A percentile compares a stretch with the other conserved stretches of the same genome.
phyloP scores from a whole-genome alignment of 1,140 invertebrate species.

The Akabosia matsudoensis region DNA sequence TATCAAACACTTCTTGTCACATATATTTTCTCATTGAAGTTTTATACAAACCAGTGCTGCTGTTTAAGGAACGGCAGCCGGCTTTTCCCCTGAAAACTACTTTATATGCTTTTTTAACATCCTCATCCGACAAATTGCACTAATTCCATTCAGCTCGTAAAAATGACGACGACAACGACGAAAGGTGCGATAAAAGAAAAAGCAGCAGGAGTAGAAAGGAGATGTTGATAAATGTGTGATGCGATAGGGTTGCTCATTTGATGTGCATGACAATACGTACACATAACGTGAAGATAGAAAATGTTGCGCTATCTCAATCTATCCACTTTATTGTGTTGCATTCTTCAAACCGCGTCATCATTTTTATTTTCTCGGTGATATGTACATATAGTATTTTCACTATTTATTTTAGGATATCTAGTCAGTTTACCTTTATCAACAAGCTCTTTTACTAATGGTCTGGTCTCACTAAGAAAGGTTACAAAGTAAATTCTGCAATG shows the following conservation, averaged over 20 bases:
- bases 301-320: not conserved
- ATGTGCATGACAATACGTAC: not conserved
- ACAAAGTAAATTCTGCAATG: too few species aligned
- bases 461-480: too few species aligned
- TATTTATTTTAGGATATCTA: too few species aligned
- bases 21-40: not conserved
- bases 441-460: too few species aligned
- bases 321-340: not conserved
- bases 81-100: not conserved
- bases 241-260: too few species aligned
- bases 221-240: not conserved
- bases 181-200: slow-evolving; percentile 6
- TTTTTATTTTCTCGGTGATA: not conserved
- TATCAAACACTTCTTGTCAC: slow-evolving; percentile 8
- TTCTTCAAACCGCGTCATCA: not conserved
- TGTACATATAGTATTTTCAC: too few species aligned
- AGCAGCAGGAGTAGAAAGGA: not conserved
- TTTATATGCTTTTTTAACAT: slow-evolving; percentile 15
- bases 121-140: slow-evolving; percentile 23
- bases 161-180: not conserved
- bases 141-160: slow-evolving; percentile 22
- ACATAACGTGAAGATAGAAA: not conserved
- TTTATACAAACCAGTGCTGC: not conserved
- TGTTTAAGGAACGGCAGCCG: not conserved
- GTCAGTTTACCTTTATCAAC: too few species aligned